Evolutionary conservation across 2,888 invertebrate genomes (phyloP).

Genomic region (Epiperipatus broadwayi): DNA sequence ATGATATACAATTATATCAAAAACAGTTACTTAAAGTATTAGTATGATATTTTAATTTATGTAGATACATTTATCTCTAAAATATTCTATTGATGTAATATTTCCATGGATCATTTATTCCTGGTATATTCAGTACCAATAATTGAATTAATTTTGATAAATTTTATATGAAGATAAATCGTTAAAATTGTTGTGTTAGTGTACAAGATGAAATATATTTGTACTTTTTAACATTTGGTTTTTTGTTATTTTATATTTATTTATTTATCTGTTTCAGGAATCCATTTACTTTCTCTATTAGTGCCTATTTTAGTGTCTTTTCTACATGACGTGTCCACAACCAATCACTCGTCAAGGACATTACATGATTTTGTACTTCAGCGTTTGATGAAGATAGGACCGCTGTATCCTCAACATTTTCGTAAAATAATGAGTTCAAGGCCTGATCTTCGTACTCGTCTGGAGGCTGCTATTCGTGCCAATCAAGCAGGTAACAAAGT

Average conservation of each 20-base stretch:
- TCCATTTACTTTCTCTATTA: slow-evolving; percentile 66
- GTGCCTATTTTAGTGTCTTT: slow-evolving; percentile 77
- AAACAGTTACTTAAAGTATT: no score
- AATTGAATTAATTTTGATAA: no score
- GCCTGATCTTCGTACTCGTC: slow-evolving; percentile 51
- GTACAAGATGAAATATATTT: no score
- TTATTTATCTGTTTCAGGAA: slow-evolving; percentile 39
- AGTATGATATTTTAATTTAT: no score
- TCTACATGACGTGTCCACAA: slow-evolving; percentile 36
- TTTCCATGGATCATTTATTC: no score
- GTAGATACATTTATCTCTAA: no score
- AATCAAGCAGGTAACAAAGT: slow-evolving; percentile 17
- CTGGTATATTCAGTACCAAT: no score
- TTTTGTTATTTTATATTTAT: slow-evolving; percentile 14
- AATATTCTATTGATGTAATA: no score
- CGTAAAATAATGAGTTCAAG: slow-evolving; percentile 70
- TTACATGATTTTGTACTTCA: slow-evolving; percentile 75
- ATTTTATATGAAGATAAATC: no score
- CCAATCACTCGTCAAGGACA: slow-evolving; percentile 42
- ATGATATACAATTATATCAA: no score
- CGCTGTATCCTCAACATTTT: slow-evolving; percentile 82
- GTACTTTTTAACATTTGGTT: slow-evolving; percentile 8
- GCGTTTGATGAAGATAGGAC: slow-evolving; percentile 74
- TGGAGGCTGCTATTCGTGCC: slow-evolving; percentile 74
- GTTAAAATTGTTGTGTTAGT: no score